Evolutionary conservation across 2,888 invertebrate species (phyloP).

Genomic region (Sceliomorpha sp.): DNA sequence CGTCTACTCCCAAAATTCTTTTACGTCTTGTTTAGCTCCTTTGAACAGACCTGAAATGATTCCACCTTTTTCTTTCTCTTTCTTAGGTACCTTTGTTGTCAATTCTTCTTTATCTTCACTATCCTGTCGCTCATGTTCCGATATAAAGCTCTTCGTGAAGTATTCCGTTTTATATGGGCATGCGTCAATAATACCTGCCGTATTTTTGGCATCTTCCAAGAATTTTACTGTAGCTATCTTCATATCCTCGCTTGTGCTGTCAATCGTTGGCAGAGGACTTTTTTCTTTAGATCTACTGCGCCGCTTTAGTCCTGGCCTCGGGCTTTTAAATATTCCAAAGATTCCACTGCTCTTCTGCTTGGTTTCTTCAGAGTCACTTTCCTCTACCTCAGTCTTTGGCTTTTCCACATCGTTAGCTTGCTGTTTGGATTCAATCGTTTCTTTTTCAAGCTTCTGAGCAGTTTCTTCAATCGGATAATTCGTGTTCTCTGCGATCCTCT

Average conservation of each 20-base stretch:
- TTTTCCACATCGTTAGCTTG: too few species aligned
- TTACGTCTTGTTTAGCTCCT: constrained; percentile 43
- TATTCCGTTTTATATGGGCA: constrained; percentile 61
- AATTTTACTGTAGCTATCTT: constrained; percentile 67
- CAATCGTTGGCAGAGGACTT: constrained; percentile 64
- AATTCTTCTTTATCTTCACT: constrained; percentile 37
- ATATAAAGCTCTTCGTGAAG: constrained; percentile 34
- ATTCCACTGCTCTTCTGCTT: constrained; percentile 67
- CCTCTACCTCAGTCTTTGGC: constrained; percentile 19
- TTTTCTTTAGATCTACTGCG: constrained; percentile 72
- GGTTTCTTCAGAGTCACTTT: constrained; percentile 56
- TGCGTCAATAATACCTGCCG: constrained; percentile 60
- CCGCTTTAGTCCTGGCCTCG: constrained; percentile 67
- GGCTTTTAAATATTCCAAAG: constrained; percentile 72
- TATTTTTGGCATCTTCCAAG: constrained; percentile 69
- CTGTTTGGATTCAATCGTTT: background rate
- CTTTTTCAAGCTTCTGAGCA: constrained; percentile 15
- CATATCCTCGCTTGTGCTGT: constrained; percentile 61
- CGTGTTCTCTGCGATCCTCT: constrained; percentile 62
- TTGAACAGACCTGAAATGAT: constrained; percentile 65
- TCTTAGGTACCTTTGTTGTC: constrained; percentile 29
- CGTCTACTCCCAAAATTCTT: constrained; percentile 43
- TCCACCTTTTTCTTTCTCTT: constrained; percentile 57
- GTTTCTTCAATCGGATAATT: constrained; percentile 43
- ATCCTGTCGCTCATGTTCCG: background rate